Evolutionary conservation across 2,113 vertebrate species (phyloP).

Genomic region (Gopherus evgoodei): DNA sequence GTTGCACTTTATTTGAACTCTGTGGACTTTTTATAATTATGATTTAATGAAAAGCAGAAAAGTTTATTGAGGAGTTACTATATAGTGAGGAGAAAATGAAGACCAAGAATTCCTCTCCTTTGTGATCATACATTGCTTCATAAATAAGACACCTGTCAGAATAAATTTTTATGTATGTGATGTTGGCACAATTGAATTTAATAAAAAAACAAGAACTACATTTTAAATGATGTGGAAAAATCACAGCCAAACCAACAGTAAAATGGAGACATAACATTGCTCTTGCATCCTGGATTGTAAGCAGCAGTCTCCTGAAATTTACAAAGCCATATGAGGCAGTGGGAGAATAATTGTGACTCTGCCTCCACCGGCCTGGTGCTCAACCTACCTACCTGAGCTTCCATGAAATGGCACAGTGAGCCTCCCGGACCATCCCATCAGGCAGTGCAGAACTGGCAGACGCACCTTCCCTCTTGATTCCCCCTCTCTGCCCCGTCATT

Average conservation of each 20-base stretch:
- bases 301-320: not conserved
- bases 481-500: not conserved
- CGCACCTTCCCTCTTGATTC: not conserved
- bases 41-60: not conserved
- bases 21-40: not conserved
- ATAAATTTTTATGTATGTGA: not conserved
- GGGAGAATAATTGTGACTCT: accelerated
- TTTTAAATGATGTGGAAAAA: not conserved
- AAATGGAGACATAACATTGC: not conserved
- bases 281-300: not conserved
- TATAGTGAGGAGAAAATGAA: not conserved
- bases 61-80: not conserved
- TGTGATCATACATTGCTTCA: not conserved
- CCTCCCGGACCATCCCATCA: too few relatives aligned
- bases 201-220: not conserved
- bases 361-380: not conserved
- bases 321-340: not conserved
- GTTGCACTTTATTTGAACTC: not conserved
- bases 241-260: not conserved
- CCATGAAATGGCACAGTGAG: accelerated
- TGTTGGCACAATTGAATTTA: not conserved
- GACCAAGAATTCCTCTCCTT: not conserved
- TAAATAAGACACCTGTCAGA: not conserved
- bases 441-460: not conserved
- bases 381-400: accelerated